Base-by-base conservation (phyloP, 2,797 vertebrate genomes). In the Oreortyx pictus region DNA sequence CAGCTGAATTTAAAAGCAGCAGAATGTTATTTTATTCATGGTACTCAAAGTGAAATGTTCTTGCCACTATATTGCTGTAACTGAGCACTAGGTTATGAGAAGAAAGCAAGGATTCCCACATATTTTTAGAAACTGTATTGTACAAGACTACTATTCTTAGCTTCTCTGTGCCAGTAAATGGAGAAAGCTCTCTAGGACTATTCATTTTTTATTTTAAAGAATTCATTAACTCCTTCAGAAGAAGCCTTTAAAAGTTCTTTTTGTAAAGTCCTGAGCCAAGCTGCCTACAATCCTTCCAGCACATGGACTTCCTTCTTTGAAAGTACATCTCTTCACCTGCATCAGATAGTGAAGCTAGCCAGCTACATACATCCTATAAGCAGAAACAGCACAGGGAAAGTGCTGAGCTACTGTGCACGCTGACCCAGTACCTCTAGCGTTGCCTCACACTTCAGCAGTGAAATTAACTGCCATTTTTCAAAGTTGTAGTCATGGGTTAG, bases 371-470 rank as follows among this genome's bases (percentile, higher is more conserved):
- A 6, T 11, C 1, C 0, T 19, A 43, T 4, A 9, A 37, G 68
- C 15, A 8, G 1, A 16, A 83, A 49, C 6, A 49, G 8, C 2
- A 19, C 1, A 8, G 44, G 17, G 11, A 68, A 13, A 43, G 17
- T 46, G 14, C 37, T n/a, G 23, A 80, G 50, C 8, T 24, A 81
- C 62, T 41, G 35, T 25, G 52, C 8, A 20, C 31, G 3, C 1
- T 7, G 46, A 86, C 15, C 12, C 33, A 46, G 4, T 10, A 6
- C 11, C 8, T 31, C 23, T 3, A 31, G 22, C 10, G 1, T 16
- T 1, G 15, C 15, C 47, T 75, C 47, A 19, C 29, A 2, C 0
- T 6, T 24, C 59, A 72, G 17, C 50, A 37, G 46, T 0, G 0
- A 20, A 33, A 31, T n/a, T 20, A 18, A 89, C n/a, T 1, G 1